phyloP scores from a whole-genome alignment of 2,888 invertebrate species.

The Boloria selene region DNA sequence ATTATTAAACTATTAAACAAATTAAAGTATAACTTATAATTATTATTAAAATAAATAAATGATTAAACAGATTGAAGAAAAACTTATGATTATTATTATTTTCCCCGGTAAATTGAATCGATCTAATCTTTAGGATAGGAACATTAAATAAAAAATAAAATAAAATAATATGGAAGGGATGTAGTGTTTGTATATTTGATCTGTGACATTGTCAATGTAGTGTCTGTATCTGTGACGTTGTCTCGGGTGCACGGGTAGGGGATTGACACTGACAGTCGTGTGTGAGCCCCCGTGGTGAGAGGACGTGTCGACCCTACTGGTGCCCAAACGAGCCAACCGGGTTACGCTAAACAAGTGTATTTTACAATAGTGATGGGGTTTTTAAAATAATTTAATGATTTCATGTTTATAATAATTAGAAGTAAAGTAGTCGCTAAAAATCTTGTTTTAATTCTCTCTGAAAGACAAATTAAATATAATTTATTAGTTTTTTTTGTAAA shows the following conservation, averaged over 20 bases:
- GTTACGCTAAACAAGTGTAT: too few species aligned
- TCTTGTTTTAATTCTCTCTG: too few species aligned
- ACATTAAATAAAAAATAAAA: not conserved
- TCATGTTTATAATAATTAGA: too few species aligned
- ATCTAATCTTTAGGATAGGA: not conserved
- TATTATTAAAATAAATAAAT: too few species aligned
- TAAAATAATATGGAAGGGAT: constrained; percentile 12
- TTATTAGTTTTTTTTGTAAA: too few species aligned
- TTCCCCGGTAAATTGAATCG: not conserved
- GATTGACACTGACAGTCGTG: not conserved
- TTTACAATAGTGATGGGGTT: too few species aligned
- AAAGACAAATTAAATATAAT: too few species aligned
- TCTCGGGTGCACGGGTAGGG: not conserved
- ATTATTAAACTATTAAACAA: not conserved
- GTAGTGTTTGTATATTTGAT: constrained; percentile 7
- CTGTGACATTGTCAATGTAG: not conserved
- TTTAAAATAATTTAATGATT: too few species aligned
- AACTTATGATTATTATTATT: too few species aligned
- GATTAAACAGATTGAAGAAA: not conserved
- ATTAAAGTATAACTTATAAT: not conserved
- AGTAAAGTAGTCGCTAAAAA: too few species aligned
- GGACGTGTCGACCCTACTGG: not conserved
- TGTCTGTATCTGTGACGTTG: not conserved
- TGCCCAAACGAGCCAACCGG: not conserved
- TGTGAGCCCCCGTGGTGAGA: not conserved